A percentile compares a stretch with the other conserved stretches of the same genome.
These are phyloP conservation scores for Cyphotilapia sp. DNA, from an alignment of 2,113 vertebrate species.

Conservation along the genomic window DNA sequence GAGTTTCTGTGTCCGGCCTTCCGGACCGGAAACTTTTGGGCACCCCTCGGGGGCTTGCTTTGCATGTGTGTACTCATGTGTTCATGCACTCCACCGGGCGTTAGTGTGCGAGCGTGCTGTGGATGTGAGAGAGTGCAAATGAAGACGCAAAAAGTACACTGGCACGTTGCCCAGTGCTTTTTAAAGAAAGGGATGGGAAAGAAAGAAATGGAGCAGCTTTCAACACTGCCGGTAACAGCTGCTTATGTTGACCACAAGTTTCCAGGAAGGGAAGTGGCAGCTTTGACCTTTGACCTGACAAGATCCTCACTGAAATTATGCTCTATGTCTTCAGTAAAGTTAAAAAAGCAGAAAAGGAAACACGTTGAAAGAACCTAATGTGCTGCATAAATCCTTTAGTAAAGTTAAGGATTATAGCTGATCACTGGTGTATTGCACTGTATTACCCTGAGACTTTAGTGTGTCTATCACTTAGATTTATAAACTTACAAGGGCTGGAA, in stretches of 20 bases:
- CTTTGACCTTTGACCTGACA: constrained; percentile 25
- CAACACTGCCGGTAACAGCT: constrained; percentile 36
- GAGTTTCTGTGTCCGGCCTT: constrained; percentile 46
- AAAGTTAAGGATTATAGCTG: not conserved
- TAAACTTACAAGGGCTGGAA: not conserved
- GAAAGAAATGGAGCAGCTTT: not conserved
- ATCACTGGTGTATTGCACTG: not conserved
- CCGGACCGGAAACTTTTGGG: constrained; percentile 58
- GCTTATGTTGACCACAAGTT: not conserved
- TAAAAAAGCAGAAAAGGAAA: not conserved
- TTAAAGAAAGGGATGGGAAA: constrained; percentile 38
- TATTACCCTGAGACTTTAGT: not conserved
- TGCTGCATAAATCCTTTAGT: not conserved
- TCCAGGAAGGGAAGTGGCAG: not conserved
- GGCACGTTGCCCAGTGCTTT: constrained; percentile 29
- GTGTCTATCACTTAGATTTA: not conserved
- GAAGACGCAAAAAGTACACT: constrained; percentile 17
- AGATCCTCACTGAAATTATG: not conserved
- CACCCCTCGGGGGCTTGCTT: constrained; percentile 22
- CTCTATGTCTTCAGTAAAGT: not conserved
- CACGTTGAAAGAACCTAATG: not conserved
- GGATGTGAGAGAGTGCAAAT: not conserved
- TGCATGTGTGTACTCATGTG: constrained; percentile 4
- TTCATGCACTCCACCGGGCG: not conserved
- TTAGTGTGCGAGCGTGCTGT: not conserved